Evolutionary conservation across 2,797 vertebrate species (phyloP), one percentile per base, ranked within the genome.

Genomic region (Pelochelys cantorii): DNA sequence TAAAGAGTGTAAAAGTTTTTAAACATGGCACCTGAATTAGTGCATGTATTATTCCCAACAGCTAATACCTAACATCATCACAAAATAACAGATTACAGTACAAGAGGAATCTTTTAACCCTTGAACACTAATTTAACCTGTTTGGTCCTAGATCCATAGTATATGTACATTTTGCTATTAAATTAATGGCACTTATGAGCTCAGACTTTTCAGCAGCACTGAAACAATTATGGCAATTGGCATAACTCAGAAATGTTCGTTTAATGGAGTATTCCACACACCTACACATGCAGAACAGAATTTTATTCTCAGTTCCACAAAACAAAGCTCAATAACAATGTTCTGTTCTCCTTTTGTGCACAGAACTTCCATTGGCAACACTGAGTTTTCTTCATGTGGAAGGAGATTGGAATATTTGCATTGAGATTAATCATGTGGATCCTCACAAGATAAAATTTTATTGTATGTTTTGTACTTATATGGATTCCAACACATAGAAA

Each of bases 341-440:
- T 27, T 59, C 4, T 71, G 60, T 55, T 93, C 52, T 48, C 37
- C 4, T 10, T 48, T 59, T 52, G 29, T 31, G 57, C 81, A 60
- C 86, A 85, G 94, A 83, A 2, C 79, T 88, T 52, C 88, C 78
- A 83, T 86, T 84, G 90, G 83, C 93, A 93, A 84, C 0, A 29
- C n/a, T 80, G n/a, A 34, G 75, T 13, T 57, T n/a, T 92, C 86
- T 81, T 84, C 84, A 84, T 74, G 54, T 68, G 75, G 89, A 27
- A 1, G 14, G 37, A 84, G 81, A 83, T 91, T 57, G 86, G 79
- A 90, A 85, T 3, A 85, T 88, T 27, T 59, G 52, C 79, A 85
- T 27, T 23, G 34, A 48, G 74, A 86, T 60, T 87, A 84, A 18
- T 52, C 4, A 54, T 9, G 65, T 59, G 25, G 29, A 81, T 52